These are phyloP conservation scores for Tortricodes alternella DNA, from an alignment of 2,888 invertebrate species.

Conservation along the genomic window DNA sequence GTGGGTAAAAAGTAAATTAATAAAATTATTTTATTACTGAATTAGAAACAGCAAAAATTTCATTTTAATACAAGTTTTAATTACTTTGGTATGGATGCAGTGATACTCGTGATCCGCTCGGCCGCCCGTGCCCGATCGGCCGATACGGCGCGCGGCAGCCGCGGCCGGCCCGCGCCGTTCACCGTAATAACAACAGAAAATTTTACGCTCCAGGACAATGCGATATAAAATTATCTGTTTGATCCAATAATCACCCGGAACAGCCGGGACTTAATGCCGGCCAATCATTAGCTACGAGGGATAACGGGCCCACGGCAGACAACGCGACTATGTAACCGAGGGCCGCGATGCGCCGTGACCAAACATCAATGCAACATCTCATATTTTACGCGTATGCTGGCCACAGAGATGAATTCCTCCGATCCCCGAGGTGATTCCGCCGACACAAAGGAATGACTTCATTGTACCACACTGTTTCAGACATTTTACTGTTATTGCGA, in stretches of 20 bases:
- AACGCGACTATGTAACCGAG: constrained; percentile 40
- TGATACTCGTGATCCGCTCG: constrained; percentile 56
- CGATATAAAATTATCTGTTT: constrained; percentile 83
- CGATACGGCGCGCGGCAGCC: constrained; percentile 53
- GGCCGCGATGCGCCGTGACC: constrained; percentile 54
- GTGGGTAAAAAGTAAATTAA: too few relatives aligned
- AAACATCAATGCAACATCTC: constrained; percentile 78
- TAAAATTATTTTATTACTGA: too few relatives aligned
- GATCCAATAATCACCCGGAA: constrained; percentile 82
- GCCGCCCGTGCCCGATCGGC: constrained; percentile 55
- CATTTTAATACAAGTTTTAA: constrained; percentile 22
- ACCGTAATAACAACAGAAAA: constrained; percentile 79
- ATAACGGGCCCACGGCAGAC: constrained; percentile 78
- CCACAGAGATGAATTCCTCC: constrained; percentile 50
- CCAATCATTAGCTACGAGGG: constrained; percentile 83
- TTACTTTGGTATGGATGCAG: constrained; percentile 19
- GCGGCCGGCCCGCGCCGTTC: constrained; percentile 44
- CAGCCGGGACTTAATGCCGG: constrained; percentile 80
- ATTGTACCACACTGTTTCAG: constrained; percentile 59
- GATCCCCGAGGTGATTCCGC: constrained; percentile 60
- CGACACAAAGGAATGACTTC: constrained; percentile 76
- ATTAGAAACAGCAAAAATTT: background rate
- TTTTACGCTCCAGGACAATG: constrained; percentile 83
- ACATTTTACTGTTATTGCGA: constrained; percentile 55
- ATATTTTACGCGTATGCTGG: constrained; percentile 45